These are phyloP conservation scores for Echeneis naucrates DNA, from an alignment of 2,797 vertebrate genomes.

Conservation along the genomic window DNA sequence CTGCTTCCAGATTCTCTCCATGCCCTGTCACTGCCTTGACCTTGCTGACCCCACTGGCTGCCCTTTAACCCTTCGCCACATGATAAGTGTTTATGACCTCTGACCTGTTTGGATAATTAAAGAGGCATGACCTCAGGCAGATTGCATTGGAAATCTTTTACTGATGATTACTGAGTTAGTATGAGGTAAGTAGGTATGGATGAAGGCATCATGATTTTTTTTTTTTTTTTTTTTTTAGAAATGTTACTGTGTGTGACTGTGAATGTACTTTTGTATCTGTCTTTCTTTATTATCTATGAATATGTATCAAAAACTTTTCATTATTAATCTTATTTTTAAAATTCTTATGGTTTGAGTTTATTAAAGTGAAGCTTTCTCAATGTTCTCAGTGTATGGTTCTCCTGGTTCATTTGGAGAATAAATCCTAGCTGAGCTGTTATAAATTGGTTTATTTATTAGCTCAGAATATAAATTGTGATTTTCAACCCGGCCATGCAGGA, in stretches of 20 bases:
- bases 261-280: background rate
- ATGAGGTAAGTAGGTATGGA: slow-evolving; percentile 70
- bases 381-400: too few relatives aligned
- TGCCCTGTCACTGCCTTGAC: slow-evolving; percentile 67
- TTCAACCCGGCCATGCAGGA: too few relatives aligned
- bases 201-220: slow-evolving; percentile 38
- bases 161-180: slow-evolving; percentile 67
- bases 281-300: too few relatives aligned
- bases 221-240: slow-evolving; percentile 40
- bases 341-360: background rate
- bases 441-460: background rate
- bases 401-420: too few relatives aligned
- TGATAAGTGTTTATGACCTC: slow-evolving; percentile 82
- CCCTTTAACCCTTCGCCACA: slow-evolving; percentile 76
- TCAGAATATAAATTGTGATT: background rate
- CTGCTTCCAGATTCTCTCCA: slow-evolving; percentile 50
- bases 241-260: background rate
- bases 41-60: slow-evolving; percentile 65
- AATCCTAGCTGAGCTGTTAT: background rate
- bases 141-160: slow-evolving; percentile 71
- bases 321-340: background rate
- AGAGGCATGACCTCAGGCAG: slow-evolving; percentile 72
- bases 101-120: slow-evolving; percentile 84
- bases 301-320: background rate
- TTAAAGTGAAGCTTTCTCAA: background rate